These are phyloP conservation scores for Agrilus biguttatus DNA, from an alignment of 2,888 invertebrate genomes.

Conservation along the genomic window DNA sequence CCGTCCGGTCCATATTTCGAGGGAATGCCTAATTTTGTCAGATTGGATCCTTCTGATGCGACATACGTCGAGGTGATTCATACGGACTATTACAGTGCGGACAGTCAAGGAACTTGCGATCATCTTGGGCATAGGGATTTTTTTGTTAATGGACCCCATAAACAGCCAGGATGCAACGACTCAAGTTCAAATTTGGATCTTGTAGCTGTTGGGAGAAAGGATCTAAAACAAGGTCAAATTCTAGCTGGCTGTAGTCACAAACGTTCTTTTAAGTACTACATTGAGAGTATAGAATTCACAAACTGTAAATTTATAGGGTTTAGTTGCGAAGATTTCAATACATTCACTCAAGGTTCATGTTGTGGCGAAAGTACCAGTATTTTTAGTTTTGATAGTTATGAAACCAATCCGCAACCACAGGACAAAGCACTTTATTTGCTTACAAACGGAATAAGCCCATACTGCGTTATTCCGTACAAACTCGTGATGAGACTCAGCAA, in stretches of 20 bases:
- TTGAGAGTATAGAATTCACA: conserved; percentile 23
- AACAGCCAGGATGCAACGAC: conserved; percentile 28
- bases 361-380: too few species aligned
- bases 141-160: conserved; percentile 26
- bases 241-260: conserved; percentile 31
- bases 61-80: conserved; percentile 44
- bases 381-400: too few species aligned
- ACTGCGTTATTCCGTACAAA: too few species aligned
- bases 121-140: conserved; percentile 29
- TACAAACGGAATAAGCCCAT: too few species aligned
- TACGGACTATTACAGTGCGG: conserved; percentile 32
- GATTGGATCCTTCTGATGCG: conserved; percentile 39
- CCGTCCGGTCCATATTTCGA: conserved; percentile 44
- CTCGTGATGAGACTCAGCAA: conserved; percentile 4
- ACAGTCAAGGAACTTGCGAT: conserved; percentile 25
- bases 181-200: conserved; percentile 16
- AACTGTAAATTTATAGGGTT: conserved; percentile 28
- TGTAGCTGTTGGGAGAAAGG: conserved; percentile 18
- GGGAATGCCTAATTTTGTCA: conserved; percentile 34
- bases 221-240: conserved; percentile 22
- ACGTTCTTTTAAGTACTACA: conserved; percentile 30
- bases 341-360: conserved; percentile 17
- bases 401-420: too few species aligned
- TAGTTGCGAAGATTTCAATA: conserved; percentile 20
- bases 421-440: too few species aligned